Evolutionary conservation across 2,113 vertebrate genomes (phyloP).

Genomic region (Sciurus niger): DNA sequence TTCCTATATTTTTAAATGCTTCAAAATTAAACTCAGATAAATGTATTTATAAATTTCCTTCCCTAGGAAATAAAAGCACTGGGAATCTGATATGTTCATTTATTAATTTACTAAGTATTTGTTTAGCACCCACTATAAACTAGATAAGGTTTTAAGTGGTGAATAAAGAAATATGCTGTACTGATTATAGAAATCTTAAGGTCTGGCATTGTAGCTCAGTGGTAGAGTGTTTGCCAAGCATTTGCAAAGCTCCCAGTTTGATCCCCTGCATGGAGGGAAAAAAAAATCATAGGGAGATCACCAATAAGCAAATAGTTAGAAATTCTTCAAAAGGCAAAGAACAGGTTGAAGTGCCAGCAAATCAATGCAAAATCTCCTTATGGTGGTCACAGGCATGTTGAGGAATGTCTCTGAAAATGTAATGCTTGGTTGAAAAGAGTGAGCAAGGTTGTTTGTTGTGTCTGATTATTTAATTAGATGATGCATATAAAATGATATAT

Average conservation of each 20-base stretch:
- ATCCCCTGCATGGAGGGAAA: too few relatives aligned
- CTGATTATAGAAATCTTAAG: too few relatives aligned
- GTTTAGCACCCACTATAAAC: not conserved
- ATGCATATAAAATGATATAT: too few relatives aligned
- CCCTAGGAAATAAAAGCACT: constrained; percentile 20
- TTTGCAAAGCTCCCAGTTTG: too few relatives aligned
- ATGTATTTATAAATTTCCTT: not conserved
- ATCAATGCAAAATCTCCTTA: not conserved
- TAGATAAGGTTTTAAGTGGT: not conserved
- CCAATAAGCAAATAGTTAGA: not conserved
- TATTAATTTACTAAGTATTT: constrained; percentile 14
- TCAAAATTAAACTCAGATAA: constrained; percentile 35
- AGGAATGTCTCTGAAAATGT: not conserved
- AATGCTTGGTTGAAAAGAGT: not conserved
- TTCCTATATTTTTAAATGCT: not conserved
- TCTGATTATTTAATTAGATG: too few relatives aligned
- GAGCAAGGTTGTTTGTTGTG: not conserved
- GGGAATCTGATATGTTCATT: not conserved
- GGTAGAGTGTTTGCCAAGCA: too few relatives aligned
- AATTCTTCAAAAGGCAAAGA: not conserved
- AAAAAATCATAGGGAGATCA: not conserved
- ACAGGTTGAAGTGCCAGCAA: not conserved
- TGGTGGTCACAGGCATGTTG: not conserved
- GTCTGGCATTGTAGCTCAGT: too few relatives aligned
- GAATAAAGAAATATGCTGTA: not conserved